These are phyloP conservation scores for Lasius fuliginosus DNA, from an alignment of 2,888 invertebrate genomes.

Conservation along the genomic window DNA sequence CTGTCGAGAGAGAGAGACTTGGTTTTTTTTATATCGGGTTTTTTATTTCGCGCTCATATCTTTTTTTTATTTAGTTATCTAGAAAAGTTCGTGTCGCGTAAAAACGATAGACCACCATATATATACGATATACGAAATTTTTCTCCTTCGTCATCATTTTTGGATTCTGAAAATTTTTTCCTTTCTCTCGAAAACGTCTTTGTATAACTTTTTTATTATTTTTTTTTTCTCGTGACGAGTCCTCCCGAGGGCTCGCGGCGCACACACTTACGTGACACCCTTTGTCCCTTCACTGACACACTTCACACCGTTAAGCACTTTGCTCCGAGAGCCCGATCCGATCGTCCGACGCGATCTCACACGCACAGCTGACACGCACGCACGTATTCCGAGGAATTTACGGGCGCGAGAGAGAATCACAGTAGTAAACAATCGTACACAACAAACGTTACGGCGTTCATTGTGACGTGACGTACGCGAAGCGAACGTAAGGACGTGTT, in stretches of 20 bases:
- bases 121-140: neutral
- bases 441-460: conserved; percentile 17
- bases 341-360: conserved; percentile 34
- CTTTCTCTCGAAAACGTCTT: conserved; percentile 53
- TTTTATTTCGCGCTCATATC: neutral
- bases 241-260: conserved; percentile 76
- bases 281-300: conserved; percentile 82
- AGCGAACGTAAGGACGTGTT: no score
- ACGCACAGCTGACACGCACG: conserved; percentile 7
- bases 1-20: conserved; percentile 9
- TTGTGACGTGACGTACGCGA: conserved; percentile 15
- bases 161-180: neutral
- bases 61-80: conserved; percentile 15
- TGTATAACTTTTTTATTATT: neutral
- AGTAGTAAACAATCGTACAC: neutral
- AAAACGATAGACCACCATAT: neutral
- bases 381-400: neutral
- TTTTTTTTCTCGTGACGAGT: conserved; percentile 66
- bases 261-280: conserved; percentile 84
- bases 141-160: conserved; percentile 14
- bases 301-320: conserved; percentile 78
- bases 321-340: conserved; percentile 50
- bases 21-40: neutral
- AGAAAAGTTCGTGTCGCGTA: conserved; percentile 29
- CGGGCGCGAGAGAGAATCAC: no score